Conservation (phyloP, 2,797 vertebrate genomes). For the Varecia variegata region DNA sequence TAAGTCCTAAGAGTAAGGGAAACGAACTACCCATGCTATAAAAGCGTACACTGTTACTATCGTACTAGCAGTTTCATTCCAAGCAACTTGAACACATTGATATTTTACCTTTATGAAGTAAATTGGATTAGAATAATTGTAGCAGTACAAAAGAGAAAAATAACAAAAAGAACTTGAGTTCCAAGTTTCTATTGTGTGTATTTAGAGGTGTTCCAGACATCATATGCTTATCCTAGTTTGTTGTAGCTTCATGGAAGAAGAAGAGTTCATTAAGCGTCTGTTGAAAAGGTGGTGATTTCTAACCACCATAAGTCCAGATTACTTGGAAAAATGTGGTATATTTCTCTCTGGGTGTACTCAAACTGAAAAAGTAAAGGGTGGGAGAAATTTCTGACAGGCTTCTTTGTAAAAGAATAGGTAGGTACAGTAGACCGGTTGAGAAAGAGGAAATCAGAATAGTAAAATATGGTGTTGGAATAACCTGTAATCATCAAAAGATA, state of each 20-base stretch:
- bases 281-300: not conserved
- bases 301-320: not conserved
- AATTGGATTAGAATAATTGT: not conserved
- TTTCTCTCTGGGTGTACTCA: conserved; percentile 6
- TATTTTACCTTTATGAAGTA: conserved; percentile 6
- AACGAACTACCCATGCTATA: not conserved
- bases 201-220: not conserved
- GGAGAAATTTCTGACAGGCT: not conserved
- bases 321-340: not conserved
- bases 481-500: not conserved
- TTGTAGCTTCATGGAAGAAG: not conserved
- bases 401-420: not conserved
- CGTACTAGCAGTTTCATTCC: not conserved
- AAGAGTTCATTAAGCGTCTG: not conserved
- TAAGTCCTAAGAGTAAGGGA: not conserved
- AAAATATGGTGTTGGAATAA: not conserved
- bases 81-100: not conserved
- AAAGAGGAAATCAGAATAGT: conserved; percentile 5
- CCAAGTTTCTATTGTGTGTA: not conserved
- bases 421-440: not conserved
- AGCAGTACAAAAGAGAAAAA: not conserved
- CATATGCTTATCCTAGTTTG: not conserved
- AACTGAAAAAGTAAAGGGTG: not conserved
- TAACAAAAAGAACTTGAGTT: not conserved
- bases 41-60: not conserved